Evolutionary conservation across 2,888 invertebrate species (phyloP).

Genomic region (Colostygia pectinataria): DNA sequence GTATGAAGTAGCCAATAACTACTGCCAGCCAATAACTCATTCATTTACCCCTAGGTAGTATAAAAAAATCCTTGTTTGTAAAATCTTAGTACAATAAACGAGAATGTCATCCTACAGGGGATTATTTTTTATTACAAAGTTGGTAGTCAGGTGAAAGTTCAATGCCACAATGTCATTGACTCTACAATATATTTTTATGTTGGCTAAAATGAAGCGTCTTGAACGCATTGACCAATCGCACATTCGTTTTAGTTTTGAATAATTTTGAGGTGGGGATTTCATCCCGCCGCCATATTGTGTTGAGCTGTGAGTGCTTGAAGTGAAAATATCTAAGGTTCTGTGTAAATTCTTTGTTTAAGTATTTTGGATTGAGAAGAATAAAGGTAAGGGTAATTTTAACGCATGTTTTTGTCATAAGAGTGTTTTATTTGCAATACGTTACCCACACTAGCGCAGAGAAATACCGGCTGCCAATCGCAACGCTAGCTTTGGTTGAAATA

Average conservation of each 20-base stretch:
- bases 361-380: constrained; percentile 70
- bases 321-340: constrained; percentile 65
- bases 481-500: constrained; percentile 16
- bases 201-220: constrained; percentile 71
- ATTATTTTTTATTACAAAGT: constrained; percentile 28
- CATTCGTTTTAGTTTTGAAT: constrained; percentile 70
- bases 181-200: constrained; percentile 35
- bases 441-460: constrained; percentile 8
- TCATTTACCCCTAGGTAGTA: too few relatives aligned
- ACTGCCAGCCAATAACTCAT: too few relatives aligned
- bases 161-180: constrained; percentile 38
- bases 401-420: constrained; percentile 68
- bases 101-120: constrained; percentile 2
- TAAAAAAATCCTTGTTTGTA: too few relatives aligned
- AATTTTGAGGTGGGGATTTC: constrained; percentile 76
- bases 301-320: constrained; percentile 78
- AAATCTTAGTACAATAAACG: neutral
- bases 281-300: constrained; percentile 81
- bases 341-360: constrained; percentile 70
- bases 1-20: too few relatives aligned
- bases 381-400: constrained; percentile 67
- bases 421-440: constrained; percentile 2
- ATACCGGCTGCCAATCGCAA: constrained; percentile 48
- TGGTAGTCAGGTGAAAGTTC: constrained; percentile 39
- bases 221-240: constrained; percentile 63